Conservation (phyloP, 2,888 invertebrate genomes). For the Drosophila sordidula region DNA sequence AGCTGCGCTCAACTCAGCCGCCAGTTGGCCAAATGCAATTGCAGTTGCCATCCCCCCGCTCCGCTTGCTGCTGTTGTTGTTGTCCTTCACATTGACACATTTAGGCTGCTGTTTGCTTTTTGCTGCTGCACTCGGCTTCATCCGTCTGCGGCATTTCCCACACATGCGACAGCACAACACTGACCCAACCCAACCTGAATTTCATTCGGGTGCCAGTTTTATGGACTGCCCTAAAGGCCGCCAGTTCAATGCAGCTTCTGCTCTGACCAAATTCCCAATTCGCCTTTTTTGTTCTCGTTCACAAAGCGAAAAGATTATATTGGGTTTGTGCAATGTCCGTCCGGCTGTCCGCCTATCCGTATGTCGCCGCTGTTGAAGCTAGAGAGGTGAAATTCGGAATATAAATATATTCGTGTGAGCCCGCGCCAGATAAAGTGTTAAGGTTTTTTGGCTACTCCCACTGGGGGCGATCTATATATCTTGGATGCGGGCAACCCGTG, state of each 20-base stretch:
- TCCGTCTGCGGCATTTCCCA: constrained; percentile 40
- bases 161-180: constrained; percentile 39
- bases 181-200: constrained; percentile 60
- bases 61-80: constrained; percentile 5
- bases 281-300: too few species aligned
- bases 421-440: too few species aligned
- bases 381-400: too few species aligned
- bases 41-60: constrained; percentile 20
- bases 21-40: constrained; percentile 51
- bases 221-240: background rate
- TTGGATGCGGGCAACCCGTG: too few species aligned
- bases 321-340: too few species aligned
- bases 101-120: constrained; percentile 31
- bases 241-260: background rate
- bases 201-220: constrained; percentile 2
- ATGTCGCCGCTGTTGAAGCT: too few species aligned
- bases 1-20: constrained; percentile 43
- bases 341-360: too few species aligned
- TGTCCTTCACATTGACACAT: constrained; percentile 75
- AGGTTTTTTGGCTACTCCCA: too few species aligned
- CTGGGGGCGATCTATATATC: too few species aligned
- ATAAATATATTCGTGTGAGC: too few species aligned
- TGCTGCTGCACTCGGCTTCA: constrained; percentile 6
- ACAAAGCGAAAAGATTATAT: too few species aligned
- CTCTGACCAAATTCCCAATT: too few species aligned